Conservation (phyloP, 1,140 invertebrate species). For the Microplitis mediator region DNA sequence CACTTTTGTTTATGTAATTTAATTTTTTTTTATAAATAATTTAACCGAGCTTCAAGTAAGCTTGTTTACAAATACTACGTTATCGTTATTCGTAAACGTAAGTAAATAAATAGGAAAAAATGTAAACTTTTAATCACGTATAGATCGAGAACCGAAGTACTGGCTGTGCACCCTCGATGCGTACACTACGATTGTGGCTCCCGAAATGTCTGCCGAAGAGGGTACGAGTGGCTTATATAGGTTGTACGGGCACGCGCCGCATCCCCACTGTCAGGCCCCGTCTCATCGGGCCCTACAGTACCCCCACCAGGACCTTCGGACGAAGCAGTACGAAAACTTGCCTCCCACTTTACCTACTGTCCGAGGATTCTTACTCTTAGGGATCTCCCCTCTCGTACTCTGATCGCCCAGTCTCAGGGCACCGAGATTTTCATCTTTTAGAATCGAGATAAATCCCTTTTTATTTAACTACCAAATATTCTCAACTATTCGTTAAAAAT, state of each 20-base stretch:
- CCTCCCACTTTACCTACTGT: constrained; percentile 21
- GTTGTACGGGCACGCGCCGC: constrained; percentile 57
- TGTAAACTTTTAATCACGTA: too few relatives aligned
- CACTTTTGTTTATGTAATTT: too few relatives aligned
- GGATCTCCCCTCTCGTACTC: constrained; percentile 24
- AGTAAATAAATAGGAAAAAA: too few relatives aligned
- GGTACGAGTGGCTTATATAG: constrained; percentile 61
- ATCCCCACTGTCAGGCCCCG: constrained; percentile 46
- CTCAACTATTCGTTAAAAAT: neutral
- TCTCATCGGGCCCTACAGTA: constrained; percentile 53
- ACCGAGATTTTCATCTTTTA: constrained; percentile 55
- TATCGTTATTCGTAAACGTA: too few relatives aligned
- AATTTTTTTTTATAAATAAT: too few relatives aligned
- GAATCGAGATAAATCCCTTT: neutral
- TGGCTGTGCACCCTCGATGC: constrained; percentile 41
- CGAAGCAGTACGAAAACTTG: constrained; percentile 11
- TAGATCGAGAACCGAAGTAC: neutral
- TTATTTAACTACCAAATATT: neutral
- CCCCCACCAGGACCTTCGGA: constrained; percentile 36
- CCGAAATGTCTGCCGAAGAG: constrained; percentile 59
- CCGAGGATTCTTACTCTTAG: constrained; percentile 15
- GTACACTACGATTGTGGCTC: constrained; percentile 52
- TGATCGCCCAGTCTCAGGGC: too few relatives aligned
- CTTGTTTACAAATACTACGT: constrained; percentile 3
- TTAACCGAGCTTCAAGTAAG: too few relatives aligned